Conservation (phyloP, 2,888 invertebrate species). For the Trichacis sp. region DNA sequence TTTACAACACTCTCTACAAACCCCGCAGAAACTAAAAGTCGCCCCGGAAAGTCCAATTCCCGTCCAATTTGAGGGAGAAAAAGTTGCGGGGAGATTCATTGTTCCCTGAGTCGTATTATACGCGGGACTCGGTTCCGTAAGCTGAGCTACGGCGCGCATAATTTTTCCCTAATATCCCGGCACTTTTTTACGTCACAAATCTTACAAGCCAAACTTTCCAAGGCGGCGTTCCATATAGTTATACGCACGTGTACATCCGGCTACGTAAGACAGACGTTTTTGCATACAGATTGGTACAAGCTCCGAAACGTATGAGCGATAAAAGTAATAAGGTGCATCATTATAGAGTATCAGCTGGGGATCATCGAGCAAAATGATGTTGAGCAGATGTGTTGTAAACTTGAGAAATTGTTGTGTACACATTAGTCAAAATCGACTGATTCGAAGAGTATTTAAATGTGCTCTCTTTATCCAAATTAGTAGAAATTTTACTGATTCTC, state of each 20-base stretch:
- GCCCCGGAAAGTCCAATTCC: not conserved
- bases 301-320: constrained; percentile 61
- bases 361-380: too few relatives aligned
- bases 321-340: constrained; percentile 68
- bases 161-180: constrained; percentile 25
- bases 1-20: too few relatives aligned
- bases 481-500: too few relatives aligned
- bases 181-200: constrained; percentile 24
- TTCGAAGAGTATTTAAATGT: too few relatives aligned
- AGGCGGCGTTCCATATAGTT: constrained; percentile 23
- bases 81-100: constrained; percentile 1
- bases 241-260: constrained; percentile 5
- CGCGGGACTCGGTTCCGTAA: not conserved
- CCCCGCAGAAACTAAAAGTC: not conserved
- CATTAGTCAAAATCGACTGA: too few relatives aligned
- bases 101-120: constrained; percentile 5
- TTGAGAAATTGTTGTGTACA: too few relatives aligned
- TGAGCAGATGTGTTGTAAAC: too few relatives aligned
- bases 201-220: constrained; percentile 15
- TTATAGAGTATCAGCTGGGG: constrained; percentile 52
- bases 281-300: constrained; percentile 58
- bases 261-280: constrained; percentile 50
- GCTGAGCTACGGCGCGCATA: constrained; percentile 13
- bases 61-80: not conserved
- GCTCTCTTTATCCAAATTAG: too few relatives aligned